These are phyloP conservation scores for Arctia plantaginis DNA, from an alignment of 2,888 invertebrate genomes.

Conservation along the genomic window DNA sequence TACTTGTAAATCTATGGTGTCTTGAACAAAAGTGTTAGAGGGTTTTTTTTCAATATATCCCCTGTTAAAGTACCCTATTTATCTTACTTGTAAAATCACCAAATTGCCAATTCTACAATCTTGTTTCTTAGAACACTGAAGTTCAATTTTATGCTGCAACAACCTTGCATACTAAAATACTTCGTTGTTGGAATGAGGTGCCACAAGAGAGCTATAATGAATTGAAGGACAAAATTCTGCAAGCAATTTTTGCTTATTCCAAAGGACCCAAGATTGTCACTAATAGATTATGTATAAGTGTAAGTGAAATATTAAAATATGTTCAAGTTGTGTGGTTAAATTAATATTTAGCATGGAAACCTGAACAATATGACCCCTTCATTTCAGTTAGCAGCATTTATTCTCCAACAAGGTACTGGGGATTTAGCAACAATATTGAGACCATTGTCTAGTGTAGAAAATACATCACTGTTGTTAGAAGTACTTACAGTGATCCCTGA, in stretches of 20 bases:
- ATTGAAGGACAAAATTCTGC: slow-evolving; percentile 91
- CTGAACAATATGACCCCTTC: slow-evolving; percentile 9
- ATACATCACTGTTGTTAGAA: slow-evolving; percentile 88
- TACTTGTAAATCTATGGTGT: background rate
- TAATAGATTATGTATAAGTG: slow-evolving; percentile 95
- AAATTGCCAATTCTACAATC: background rate
- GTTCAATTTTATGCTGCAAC: slow-evolving; percentile 98
- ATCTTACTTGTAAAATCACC: background rate
- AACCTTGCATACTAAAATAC: slow-evolving; percentile 94
- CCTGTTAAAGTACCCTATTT: background rate
- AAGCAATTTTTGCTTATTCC: slow-evolving; percentile 91
- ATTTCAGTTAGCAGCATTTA: slow-evolving; percentile 93
- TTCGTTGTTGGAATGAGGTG: slow-evolving; percentile 95
- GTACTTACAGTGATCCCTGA: slow-evolving; percentile 95
- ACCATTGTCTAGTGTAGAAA: slow-evolving; percentile 86
- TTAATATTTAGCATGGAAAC: background rate
- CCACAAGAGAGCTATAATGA: slow-evolving; percentile 92
- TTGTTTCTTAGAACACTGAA: slow-evolving; percentile 89
- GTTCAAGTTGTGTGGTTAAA: background rate
- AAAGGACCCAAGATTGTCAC: slow-evolving; percentile 94
- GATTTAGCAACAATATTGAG: slow-evolving; percentile 92
- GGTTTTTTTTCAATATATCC: background rate
- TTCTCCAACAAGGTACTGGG: slow-evolving; percentile 89
- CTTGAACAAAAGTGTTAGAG: background rate
- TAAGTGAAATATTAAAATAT: slow-evolving; percentile 77